A percentile compares a stretch with the other conserved stretches of the same genome.
Evolutionary conservation across 2,888 invertebrate genomes (phyloP).

Genomic region (Phoenoteleia sp.): DNA sequence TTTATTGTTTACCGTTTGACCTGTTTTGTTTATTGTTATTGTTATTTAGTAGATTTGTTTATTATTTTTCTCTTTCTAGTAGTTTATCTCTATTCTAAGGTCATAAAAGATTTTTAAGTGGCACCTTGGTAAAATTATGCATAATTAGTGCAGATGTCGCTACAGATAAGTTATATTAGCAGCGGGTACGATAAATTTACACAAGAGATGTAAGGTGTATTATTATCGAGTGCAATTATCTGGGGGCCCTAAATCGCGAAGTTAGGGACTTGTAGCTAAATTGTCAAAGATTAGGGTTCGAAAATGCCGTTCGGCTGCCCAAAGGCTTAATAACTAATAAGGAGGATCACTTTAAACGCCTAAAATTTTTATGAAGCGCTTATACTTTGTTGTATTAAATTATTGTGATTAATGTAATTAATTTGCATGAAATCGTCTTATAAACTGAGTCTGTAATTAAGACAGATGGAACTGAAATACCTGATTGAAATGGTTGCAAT

Average conservation of each 20-base stretch:
- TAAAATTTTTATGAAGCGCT: neutral
- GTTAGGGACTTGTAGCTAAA: conserved; percentile 40
- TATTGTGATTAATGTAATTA: conserved; percentile 3
- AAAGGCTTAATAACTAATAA: conserved; percentile 20
- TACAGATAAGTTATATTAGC: conserved; percentile 38
- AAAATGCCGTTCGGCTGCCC: conserved; percentile 13
- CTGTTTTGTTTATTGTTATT: neutral
- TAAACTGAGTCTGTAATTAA: no score
- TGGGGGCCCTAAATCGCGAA: conserved; percentile 37
- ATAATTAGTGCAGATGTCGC: conserved; percentile 37
- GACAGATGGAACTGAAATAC: neutral
- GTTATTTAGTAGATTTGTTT: no score
- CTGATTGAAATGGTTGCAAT: neutral
- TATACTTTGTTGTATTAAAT: neutral
- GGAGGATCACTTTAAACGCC: neutral
- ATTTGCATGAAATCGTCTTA: neutral
- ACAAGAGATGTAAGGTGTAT: conserved; percentile 55
- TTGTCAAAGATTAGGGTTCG: conserved; percentile 54
- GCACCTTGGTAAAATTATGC: conserved; percentile 15
- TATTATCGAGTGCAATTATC: conserved; percentile 54
- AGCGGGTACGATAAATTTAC: conserved; percentile 46
- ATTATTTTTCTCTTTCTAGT: no score
- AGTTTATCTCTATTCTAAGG: conserved; percentile 4
- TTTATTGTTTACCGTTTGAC: no score
- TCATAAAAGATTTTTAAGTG: conserved; percentile 20